These are phyloP conservation scores for Oostethus manadensis DNA, from an alignment of 2,113 vertebrate genomes.

Conservation along the genomic window DNA sequence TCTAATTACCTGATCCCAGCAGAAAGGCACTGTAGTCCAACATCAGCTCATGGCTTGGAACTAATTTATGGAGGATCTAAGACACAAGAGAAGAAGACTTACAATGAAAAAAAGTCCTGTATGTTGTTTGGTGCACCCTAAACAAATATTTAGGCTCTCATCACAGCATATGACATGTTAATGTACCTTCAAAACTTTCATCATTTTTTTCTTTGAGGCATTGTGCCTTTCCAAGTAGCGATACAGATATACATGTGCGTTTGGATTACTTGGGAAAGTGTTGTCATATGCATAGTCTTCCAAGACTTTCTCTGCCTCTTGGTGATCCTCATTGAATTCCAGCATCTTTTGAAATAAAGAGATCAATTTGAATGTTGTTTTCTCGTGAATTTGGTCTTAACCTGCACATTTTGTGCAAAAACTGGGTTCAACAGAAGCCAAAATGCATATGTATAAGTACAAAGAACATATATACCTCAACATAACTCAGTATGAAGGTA, in stretches of 20 bases:
- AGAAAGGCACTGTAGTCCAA: conserved; percentile 81
- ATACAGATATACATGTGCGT: conserved; percentile 86
- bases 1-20: conserved; percentile 74
- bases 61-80: conserved; percentile 76
- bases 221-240: conserved; percentile 76
- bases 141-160: not conserved
- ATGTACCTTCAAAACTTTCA: conserved; percentile 79
- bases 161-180: not conserved
- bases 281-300: conserved; percentile 82
- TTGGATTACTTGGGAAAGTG: conserved; percentile 85
- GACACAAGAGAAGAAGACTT: conserved; percentile 12
- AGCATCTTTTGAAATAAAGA: conserved; percentile 73
- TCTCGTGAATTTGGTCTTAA: not conserved
- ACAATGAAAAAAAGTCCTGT: not conserved
- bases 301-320: conserved; percentile 73
- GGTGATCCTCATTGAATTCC: conserved; percentile 79
- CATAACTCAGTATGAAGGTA: conserved; percentile 81
- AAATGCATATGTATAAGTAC: no score
- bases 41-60: conserved; percentile 90
- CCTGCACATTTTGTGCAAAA: not conserved
- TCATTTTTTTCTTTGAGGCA: conserved; percentile 62
- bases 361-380: not conserved
- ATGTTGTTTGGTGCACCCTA: not conserved
- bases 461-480: conserved; percentile 74
- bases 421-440: not conserved